Conservation (phyloP, 2,797 vertebrate genomes). For the Peromyscus attwateri region DNA sequence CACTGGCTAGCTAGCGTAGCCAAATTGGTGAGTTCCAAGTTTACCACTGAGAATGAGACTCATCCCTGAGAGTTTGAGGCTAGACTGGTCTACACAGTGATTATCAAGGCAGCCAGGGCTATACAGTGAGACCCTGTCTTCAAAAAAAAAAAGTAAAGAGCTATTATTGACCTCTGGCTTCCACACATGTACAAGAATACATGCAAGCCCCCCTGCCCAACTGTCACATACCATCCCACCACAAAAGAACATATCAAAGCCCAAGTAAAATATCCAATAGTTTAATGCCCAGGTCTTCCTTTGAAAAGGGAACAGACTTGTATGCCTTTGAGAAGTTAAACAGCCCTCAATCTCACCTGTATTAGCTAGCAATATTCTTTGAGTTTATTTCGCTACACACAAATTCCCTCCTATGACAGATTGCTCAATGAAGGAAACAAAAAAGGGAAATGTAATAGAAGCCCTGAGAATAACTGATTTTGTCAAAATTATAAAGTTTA, state of each 20-base stretch:
- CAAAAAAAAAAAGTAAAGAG: too few species aligned
- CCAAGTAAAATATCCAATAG: slow-evolving; percentile 59
- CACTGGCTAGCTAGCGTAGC: not conserved
- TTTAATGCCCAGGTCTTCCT: slow-evolving; percentile 5
- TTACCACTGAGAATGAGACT: not conserved
- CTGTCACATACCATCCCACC: not conserved
- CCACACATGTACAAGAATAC: not conserved
- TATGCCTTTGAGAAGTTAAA: slow-evolving; percentile 68
- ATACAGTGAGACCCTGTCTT: not conserved
- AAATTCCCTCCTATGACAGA: slow-evolving; percentile 12
- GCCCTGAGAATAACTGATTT: slow-evolving; percentile 49
- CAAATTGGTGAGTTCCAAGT: not conserved
- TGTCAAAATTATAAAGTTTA: slow-evolving; percentile 58
- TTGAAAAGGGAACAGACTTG: slow-evolving; percentile 38
- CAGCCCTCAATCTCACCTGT: slow-evolving; percentile 74
- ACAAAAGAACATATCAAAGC: slow-evolving; percentile 57
- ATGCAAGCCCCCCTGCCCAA: not conserved
- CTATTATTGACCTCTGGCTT: not conserved
- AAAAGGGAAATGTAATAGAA: not conserved
- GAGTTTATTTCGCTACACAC: not conserved
- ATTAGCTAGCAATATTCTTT: slow-evolving; percentile 75
- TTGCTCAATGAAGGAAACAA: slow-evolving; percentile 26
- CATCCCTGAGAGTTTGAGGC: not conserved
- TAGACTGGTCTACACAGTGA: not conserved
- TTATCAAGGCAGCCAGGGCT: not conserved